phyloP scores from a whole-genome alignment of 2,113 vertebrate species.

The Phrynosoma platyrhinos region DNA sequence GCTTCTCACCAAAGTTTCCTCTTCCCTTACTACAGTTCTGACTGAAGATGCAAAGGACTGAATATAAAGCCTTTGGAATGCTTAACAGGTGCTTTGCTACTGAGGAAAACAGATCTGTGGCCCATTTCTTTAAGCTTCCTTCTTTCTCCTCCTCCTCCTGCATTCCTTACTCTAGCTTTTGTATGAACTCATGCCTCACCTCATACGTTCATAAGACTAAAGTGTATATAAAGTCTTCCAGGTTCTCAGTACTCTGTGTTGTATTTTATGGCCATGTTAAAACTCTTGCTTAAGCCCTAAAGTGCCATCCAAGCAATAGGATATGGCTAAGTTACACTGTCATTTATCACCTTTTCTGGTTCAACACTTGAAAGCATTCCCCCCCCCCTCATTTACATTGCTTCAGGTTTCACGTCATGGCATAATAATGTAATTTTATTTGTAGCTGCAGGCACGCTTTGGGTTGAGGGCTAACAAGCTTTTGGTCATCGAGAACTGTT shows the following conservation, averaged over 20 bases:
- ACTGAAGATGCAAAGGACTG: not conserved
- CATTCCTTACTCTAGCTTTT: not conserved
- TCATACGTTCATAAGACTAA: not conserved
- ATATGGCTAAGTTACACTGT: not conserved
- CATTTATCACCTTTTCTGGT: slow-evolving; percentile 1
- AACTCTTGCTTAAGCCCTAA: not conserved
- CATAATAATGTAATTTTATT: slow-evolving; percentile 42
- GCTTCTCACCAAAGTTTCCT: not conserved
- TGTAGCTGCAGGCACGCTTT: slow-evolving; percentile 22
- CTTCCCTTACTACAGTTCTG: not conserved
- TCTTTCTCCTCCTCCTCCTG: not conserved
- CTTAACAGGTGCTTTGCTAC: not conserved
- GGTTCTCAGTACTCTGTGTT: not conserved
- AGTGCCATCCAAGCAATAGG: not conserved
- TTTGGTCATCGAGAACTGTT: slow-evolving; percentile 48
- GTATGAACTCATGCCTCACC: not conserved
- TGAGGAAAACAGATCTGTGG: not conserved
- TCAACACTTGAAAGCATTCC: slow-evolving; percentile 1
- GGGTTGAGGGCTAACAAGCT: slow-evolving; percentile 40
- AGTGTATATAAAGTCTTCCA: slow-evolving; percentile 15
- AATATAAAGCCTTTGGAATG: not conserved
- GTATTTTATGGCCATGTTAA: not conserved
- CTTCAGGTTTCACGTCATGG: slow-evolving; percentile 26
- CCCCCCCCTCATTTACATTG: slow-evolving; percentile 34
- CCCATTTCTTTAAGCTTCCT: not conserved